These are phyloP conservation scores for Pterostichus niger DNA, from an alignment of 2,888 invertebrate genomes.

Conservation along the genomic window DNA sequence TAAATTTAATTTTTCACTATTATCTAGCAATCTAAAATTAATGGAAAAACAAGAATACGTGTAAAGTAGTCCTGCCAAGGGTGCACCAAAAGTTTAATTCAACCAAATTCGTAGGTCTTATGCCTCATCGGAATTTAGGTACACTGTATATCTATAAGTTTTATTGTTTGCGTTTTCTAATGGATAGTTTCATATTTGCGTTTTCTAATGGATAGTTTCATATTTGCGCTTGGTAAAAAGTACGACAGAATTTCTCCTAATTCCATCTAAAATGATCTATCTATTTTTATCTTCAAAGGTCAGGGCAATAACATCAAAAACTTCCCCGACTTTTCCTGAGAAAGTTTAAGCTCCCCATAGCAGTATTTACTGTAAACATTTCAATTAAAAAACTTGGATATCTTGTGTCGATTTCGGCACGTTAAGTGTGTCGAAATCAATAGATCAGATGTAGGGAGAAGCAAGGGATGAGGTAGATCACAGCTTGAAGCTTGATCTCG, in stretches of 20 bases:
- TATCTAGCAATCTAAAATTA: too few relatives aligned
- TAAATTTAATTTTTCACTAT: too few relatives aligned
- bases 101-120: too few relatives aligned
- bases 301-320: conserved; percentile 47
- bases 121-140: too few relatives aligned
- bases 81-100: too few relatives aligned
- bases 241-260: conserved; percentile 12
- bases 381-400: conserved; percentile 64
- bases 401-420: conserved; percentile 23
- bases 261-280: conserved; percentile 31
- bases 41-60: too few relatives aligned
- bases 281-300: conserved; percentile 46
- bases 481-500: conserved; percentile 15
- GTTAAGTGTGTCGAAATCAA: conserved; percentile 59
- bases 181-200: not conserved
- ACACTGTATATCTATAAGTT: too few relatives aligned
- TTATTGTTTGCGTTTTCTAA: not conserved
- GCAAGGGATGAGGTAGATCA: conserved; percentile 1
- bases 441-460: conserved; percentile 36
- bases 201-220: conserved; percentile 4
- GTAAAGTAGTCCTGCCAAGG: too few relatives aligned
- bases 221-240: conserved; percentile 5
- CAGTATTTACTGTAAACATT: conserved; percentile 64
- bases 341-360: conserved; percentile 33
- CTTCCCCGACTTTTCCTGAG: conserved; percentile 34